phyloP scores from a whole-genome alignment of 2,888 invertebrate species.

The Emesis russula region DNA sequence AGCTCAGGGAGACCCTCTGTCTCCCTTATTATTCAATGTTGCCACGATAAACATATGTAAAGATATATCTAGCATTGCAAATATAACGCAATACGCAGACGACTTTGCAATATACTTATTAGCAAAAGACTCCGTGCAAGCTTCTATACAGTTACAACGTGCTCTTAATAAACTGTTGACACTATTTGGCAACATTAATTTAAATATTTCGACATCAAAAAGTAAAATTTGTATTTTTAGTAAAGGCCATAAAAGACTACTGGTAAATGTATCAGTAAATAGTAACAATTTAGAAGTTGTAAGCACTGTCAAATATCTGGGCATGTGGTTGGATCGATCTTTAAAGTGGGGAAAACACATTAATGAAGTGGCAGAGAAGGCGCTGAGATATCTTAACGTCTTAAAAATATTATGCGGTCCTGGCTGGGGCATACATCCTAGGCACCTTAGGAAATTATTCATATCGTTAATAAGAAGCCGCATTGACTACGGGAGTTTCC shows the following conservation, averaged over 20 bases:
- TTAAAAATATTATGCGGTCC: neutral
- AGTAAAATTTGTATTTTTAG: neutral
- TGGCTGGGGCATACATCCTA: neutral
- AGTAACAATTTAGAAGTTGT: neutral
- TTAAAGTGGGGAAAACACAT: neutral
- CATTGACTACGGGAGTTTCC: neutral
- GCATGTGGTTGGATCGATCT: slow-evolving; percentile 6
- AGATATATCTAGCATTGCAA: neutral
- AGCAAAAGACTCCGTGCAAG: neutral
- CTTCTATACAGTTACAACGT: neutral
- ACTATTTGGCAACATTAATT: neutral
- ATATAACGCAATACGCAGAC: neutral
- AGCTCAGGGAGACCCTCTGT: neutral
- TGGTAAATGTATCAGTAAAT: neutral
- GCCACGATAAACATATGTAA: neutral
- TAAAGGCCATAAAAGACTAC: neutral
- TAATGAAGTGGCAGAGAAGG: neutral
- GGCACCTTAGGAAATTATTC: neutral
- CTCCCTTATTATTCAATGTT: neutral
- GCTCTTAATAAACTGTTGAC: neutral
- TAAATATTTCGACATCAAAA: neutral
- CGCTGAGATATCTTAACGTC: neutral
- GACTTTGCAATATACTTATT: neutral
- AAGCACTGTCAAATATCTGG: neutral
- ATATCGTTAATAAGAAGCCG: neutral